Conservation (phyloP, 1,140 invertebrate genomes). For the Liolophura sinensis region DNA sequence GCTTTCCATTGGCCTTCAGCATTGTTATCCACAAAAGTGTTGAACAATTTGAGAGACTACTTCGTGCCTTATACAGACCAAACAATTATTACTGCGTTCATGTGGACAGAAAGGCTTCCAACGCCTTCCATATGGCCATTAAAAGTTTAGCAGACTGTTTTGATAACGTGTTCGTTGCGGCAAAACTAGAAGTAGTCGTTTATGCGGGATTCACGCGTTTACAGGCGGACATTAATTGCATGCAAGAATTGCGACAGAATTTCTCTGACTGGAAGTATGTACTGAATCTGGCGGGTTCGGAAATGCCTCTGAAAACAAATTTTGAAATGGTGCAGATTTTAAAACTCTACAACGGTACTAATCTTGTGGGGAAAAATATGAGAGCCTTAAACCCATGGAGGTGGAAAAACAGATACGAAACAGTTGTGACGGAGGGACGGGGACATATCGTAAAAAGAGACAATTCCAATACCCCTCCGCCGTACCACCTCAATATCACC, state of each 20-base stretch:
- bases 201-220: slow-evolving; percentile 31
- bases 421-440: background rate
- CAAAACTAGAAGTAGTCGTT: slow-evolving; percentile 28
- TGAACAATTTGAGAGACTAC: slow-evolving; percentile 23
- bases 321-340: slow-evolving; percentile 37
- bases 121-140: slow-evolving; percentile 16
- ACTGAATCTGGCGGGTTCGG: slow-evolving; percentile 34
- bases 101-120: slow-evolving; percentile 24
- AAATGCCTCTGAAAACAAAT: slow-evolving; percentile 39
- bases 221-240: slow-evolving; percentile 41
- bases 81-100: slow-evolving; percentile 40
- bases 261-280: slow-evolving; percentile 36
- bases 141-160: slow-evolving; percentile 26
- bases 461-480: slow-evolving; percentile 22
- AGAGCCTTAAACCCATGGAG: slow-evolving; percentile 1
- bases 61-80: slow-evolving; percentile 31
- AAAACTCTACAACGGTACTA: slow-evolving; percentile 37
- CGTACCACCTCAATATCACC: slow-evolving; percentile 32
- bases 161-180: slow-evolving; percentile 39
- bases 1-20: slow-evolving; percentile 28
- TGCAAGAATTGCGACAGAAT: slow-evolving; percentile 28
- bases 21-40: slow-evolving; percentile 26
- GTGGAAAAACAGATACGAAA: background rate
- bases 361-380: slow-evolving; percentile 18
- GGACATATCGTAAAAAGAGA: slow-evolving; percentile 16